Evolutionary conservation across 1,140 invertebrate species (phyloP), one percentile per base, ranked within the genome.

Genomic region (Phthorimaea operculella): DNA sequence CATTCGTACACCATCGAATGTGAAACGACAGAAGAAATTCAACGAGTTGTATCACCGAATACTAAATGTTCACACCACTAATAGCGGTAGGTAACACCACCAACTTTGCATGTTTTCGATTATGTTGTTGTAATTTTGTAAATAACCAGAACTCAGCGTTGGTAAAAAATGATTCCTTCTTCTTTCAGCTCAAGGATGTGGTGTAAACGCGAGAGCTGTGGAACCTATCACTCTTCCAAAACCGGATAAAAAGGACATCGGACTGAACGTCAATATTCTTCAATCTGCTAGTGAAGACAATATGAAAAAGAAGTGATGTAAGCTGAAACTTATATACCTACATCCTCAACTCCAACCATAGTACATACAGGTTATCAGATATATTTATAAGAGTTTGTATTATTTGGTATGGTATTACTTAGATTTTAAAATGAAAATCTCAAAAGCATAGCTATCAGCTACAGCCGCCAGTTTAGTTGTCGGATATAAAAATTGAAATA

Each of bases 41-140:
- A 79, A 77, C 57, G 79, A 83, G 63, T 52, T 85, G 6, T 85
- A 85, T 64, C 79, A 82, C 60, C 71, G 72, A 39, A 81, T 83
- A 55, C 62, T 80, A 33, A 81, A 81, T 36, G 63, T 66, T 17
- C 71, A 79, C 44, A 16, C 74, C 10, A 39, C 8, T 2, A 39
- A 28, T 28, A 4, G 21, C 21, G 21, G 21, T 28, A 28, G 21
- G 21, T 28, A 28, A 28, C 21, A 28, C 21, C 6, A 28, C 2
- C 21, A 28, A 28, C 6, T 28, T 28, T 28, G 2, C 2, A 28
- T 28, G 21, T 28, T 28, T 28, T 28, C 21, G 6, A 28, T 28
- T 28, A 28, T 28, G 6, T 28, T n/a, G n/a, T n/a, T n/a, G n/a
- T n/a, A n/a, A n/a, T n/a, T n/a, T n/a, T n/a, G n/a, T n/a, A n/a